These are phyloP conservation scores for Campylorhamphus procurvoides DNA, from an alignment of 2,113 vertebrate species.

Conservation along the genomic window DNA sequence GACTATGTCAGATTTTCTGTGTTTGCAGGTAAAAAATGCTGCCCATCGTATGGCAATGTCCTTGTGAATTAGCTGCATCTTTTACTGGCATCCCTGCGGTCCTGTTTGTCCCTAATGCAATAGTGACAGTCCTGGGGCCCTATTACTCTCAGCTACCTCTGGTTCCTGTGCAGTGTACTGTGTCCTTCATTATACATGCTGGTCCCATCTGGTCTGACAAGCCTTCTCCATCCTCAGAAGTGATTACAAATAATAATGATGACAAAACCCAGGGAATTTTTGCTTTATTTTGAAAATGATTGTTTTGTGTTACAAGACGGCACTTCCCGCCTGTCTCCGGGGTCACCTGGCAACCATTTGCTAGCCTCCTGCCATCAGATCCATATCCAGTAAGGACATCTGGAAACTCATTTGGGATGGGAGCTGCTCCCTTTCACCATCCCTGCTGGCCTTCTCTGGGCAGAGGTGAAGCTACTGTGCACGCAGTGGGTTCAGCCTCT, in stretches of 20 bases:
- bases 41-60: not conserved
- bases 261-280: constrained; percentile 47
- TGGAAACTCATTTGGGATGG: constrained; percentile 19
- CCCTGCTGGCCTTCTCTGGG: not conserved
- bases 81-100: not conserved
- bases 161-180: constrained; percentile 29
- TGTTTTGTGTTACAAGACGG: constrained; percentile 12
- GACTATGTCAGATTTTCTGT: not conserved
- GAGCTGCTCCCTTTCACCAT: not conserved
- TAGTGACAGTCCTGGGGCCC: not conserved
- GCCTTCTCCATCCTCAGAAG: constrained; percentile 39
- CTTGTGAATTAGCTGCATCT: not conserved
- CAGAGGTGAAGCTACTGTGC: not conserved
- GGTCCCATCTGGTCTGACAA: constrained; percentile 47
- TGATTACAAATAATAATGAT: constrained; percentile 33
- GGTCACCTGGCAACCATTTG: constrained; percentile 33
- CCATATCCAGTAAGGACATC: constrained; percentile 3
- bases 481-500: not conserved
- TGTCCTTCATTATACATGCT: constrained; percentile 42
- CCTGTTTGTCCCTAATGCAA: not conserved
- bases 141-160: constrained; percentile 10
- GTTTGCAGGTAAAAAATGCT: not conserved
- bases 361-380: not conserved
- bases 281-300: constrained; percentile 40
- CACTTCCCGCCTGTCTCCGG: not conserved